Evolutionary conservation across 1,140 invertebrate species (phyloP).

Genomic region (Atta cephalotes): DNA sequence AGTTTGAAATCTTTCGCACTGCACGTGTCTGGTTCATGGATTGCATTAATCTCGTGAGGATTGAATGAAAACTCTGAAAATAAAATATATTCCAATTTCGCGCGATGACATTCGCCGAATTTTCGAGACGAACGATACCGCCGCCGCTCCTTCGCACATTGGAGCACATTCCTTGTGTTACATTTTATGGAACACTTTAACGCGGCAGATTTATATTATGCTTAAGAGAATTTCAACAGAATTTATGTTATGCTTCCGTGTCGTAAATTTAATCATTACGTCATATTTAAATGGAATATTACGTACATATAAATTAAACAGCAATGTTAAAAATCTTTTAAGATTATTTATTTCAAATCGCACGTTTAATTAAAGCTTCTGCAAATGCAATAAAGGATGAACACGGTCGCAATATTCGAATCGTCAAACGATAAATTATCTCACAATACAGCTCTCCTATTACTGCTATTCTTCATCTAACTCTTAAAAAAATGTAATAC

Average conservation of each 20-base stretch:
- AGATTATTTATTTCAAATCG: background rate
- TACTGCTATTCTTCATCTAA: background rate
- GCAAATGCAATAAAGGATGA: slow-evolving; percentile 22
- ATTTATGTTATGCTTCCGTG: slow-evolving; percentile 36
- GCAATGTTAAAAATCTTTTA: background rate
- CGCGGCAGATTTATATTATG: slow-evolving; percentile 30
- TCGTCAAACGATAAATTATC: slow-evolving; percentile 12
- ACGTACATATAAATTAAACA: background rate
- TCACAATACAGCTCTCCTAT: background rate
- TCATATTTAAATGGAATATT: background rate
- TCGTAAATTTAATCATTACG: background rate
- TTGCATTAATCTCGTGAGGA: background rate
- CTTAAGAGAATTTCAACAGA: slow-evolving; percentile 1
- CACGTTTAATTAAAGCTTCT: background rate
- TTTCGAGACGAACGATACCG: slow-evolving; percentile 18
- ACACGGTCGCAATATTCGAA: slow-evolving; percentile 5
- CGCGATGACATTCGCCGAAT: slow-evolving; percentile 1
- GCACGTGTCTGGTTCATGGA: background rate
- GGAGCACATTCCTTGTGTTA: slow-evolving; percentile 6
- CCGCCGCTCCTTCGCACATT: background rate
- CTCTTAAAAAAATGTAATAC: too few relatives aligned
- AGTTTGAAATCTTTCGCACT: background rate
- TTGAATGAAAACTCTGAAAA: background rate
- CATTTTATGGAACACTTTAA: slow-evolving; percentile 13
- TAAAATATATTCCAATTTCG: slow-evolving; percentile 8